These are phyloP conservation scores for Agrotis segetum DNA, from an alignment of 2,888 invertebrate species.

Conservation along the genomic window DNA sequence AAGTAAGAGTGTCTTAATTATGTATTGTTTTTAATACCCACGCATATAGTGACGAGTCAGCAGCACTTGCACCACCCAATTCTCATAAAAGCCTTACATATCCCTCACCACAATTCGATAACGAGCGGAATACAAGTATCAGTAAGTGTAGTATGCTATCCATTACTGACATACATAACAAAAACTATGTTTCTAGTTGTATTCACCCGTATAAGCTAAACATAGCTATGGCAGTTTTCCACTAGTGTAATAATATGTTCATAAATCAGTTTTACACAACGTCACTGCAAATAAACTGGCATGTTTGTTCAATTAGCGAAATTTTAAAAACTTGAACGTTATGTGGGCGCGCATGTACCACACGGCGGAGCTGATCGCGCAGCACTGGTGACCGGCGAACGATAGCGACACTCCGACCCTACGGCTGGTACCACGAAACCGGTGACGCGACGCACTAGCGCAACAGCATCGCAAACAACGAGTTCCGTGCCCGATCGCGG, in stretches of 20 bases:
- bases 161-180: slow-evolving; percentile 68
- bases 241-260: slow-evolving; percentile 74
- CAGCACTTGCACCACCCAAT: slow-evolving; percentile 62
- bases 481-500: slow-evolving; percentile 55
- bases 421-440: slow-evolving; percentile 82
- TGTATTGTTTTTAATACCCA: slow-evolving; percentile 45
- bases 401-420: slow-evolving; percentile 88
- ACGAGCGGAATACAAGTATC: slow-evolving; percentile 72
- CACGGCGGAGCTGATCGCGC: slow-evolving; percentile 85
- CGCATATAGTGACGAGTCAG: slow-evolving; percentile 54
- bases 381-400: slow-evolving; percentile 88
- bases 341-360: slow-evolving; percentile 79
- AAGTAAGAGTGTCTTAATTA: slow-evolving; percentile 38
- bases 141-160: slow-evolving; percentile 66
- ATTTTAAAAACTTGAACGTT: slow-evolving; percentile 69
- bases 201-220: slow-evolving; percentile 79
- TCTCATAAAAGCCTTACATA: slow-evolving; percentile 61
- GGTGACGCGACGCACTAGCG: slow-evolving; percentile 71
- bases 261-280: slow-evolving; percentile 82
- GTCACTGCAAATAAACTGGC: slow-evolving; percentile 85
- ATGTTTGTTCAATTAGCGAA: slow-evolving; percentile 79
- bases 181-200: slow-evolving; percentile 67
- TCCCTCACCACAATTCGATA: slow-evolving; percentile 71
- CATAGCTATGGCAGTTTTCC: slow-evolving; percentile 76
- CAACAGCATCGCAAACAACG: slow-evolving; percentile 66